These are phyloP conservation scores for Drosophila subpulchrella DNA, from an alignment of 1,140 invertebrate species.

Conservation along the genomic window DNA sequence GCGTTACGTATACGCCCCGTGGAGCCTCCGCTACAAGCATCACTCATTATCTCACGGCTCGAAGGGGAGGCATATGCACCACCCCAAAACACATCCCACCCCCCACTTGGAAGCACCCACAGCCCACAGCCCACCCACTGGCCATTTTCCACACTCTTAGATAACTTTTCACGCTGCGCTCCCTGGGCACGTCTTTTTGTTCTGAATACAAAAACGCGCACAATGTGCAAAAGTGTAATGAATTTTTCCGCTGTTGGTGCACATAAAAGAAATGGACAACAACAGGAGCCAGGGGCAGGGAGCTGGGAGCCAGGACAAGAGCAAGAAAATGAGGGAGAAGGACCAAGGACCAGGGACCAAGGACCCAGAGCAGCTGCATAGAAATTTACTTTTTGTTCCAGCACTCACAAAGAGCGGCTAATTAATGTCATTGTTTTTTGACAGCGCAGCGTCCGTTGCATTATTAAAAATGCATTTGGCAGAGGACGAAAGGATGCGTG, in stretches of 20 bases:
- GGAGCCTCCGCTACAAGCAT: conserved; percentile 13
- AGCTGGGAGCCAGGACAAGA: conserved; percentile 17
- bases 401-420: conserved; percentile 70
- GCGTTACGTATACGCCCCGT: conserved; percentile 40
- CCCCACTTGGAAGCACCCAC: not conserved
- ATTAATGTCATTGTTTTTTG: conserved; percentile 80
- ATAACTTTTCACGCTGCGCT: conserved; percentile 57
- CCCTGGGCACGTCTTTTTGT: conserved; percentile 56
- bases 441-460: conserved; percentile 65
- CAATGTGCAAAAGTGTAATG: conserved; percentile 75
- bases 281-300: conserved; percentile 24
- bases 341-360: conserved; percentile 11
- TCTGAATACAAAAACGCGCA: conserved; percentile 67
- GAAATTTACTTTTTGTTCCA: conserved; percentile 68
- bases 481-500: conserved; percentile 3
- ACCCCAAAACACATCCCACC: not conserved
- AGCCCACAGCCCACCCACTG: conserved; percentile 7
- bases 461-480: conserved; percentile 74
- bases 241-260: conserved; percentile 76
- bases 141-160: conserved; percentile 50
- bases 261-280: conserved; percentile 74
- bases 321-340: conserved; percentile 9
- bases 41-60: conserved; percentile 40
- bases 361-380: conserved; percentile 55
- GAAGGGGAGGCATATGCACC: conserved; percentile 29